Base-by-base conservation (phyloP, 2,113 vertebrate genomes). In the Manacus vitellinus region DNA sequence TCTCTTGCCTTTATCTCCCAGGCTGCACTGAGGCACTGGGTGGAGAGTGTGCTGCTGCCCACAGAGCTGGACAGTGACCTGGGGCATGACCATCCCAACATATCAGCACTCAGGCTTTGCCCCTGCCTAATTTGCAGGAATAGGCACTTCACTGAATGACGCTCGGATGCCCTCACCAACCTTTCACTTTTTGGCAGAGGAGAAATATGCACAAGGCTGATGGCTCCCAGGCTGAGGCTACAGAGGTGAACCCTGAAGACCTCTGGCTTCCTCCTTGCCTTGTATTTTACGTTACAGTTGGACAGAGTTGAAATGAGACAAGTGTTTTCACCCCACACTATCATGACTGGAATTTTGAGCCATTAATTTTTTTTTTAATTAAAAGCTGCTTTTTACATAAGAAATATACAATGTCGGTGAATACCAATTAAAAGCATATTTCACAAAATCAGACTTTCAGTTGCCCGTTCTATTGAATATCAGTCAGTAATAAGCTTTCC, bases 371-470 rank as follows among this genome's bases (percentile, higher is more conserved):
- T 94, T 92, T 92, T 66, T 1, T 55, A 92, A 92, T 96, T 81
- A 95, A 96, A 56, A 44, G 63, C 62, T 82, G 76, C 59, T 74
- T 63, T 90, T 70, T 91, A 94, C 78, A 80, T 95, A 95, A 94
- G 92, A 86, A 94, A 86, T 88, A 75, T 52, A 95, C 79, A 93
- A 85, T 82, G 37, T 66, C 4, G 2, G 33, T 85, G 88, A 76
- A 92, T 89, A 89, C 21, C 91, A 94, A 91, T 96, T 95, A 94
- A 97, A 96, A 96, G 43, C 52, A 16, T 96, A 73, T 75, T 98
- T 89, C 62, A 90, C 71, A 96, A 96, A 49, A 96, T 91, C 62
- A 85, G 61, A 70, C 47, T 91, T 97, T 91, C 70, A 70, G 49
- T 95, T 94, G 85, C 82, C 72, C 78, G 44, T 86, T 97, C 85